A percentile compares a stretch with the other conserved stretches of the same genome.
Conservation (phyloP, 2,797 vertebrate species). For the Ispidina lecontei region DNA sequence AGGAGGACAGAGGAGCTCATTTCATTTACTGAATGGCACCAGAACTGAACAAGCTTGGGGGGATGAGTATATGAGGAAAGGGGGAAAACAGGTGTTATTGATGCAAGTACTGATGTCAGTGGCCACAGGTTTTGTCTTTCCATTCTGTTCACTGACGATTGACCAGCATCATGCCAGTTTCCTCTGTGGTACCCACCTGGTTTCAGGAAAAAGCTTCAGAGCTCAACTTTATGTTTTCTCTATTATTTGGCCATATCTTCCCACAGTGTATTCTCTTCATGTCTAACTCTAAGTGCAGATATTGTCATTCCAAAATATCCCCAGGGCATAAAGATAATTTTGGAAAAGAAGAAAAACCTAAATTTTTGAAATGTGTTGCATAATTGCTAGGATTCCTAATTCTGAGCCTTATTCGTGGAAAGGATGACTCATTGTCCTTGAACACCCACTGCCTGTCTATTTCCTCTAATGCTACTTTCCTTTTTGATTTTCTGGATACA, state of each 20-base stretch:
- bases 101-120: neutral
- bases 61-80: neutral
- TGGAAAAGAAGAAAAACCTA: neutral
- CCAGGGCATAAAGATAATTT: constrained; percentile 26
- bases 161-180: neutral
- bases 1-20: neutral
- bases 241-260: constrained; percentile 10
- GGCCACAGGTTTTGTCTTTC: neutral
- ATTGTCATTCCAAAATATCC: neutral
- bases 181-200: neutral
- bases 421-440: constrained; percentile 52
- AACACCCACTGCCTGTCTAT: constrained; percentile 53
- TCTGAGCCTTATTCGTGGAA: constrained; percentile 28
- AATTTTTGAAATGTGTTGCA: constrained; percentile 42
- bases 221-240: neutral
- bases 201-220: neutral
- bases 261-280: neutral
- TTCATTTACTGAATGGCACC: neutral
- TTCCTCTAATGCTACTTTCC: constrained; percentile 46
- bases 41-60: neutral
- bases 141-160: neutral
- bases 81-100: neutral
- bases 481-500: constrained; percentile 31
- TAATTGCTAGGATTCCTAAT: constrained; percentile 48
- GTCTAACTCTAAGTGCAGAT: neutral